Evolutionary conservation across 2,113 vertebrate species (phyloP).

Genomic region (Albula goreensis): DNA sequence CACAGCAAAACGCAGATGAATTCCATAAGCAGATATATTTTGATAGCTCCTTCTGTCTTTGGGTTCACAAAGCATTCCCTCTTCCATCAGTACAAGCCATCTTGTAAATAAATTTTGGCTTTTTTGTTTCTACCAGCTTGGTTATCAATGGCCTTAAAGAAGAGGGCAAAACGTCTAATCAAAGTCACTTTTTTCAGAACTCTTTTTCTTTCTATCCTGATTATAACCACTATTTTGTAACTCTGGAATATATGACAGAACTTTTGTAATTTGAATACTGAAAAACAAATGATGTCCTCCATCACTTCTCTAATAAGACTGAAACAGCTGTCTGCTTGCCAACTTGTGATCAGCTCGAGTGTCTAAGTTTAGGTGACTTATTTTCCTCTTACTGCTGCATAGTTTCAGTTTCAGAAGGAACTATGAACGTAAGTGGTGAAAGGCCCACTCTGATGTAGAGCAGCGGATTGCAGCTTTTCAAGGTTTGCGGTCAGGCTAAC

Average conservation of each 20-base stretch:
- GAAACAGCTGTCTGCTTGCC: too few relatives aligned
- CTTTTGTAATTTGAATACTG: background rate
- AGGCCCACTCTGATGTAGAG: background rate
- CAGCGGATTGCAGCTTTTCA: background rate
- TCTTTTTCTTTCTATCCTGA: background rate
- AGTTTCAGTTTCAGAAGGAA: slow-evolving; percentile 16
- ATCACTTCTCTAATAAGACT: too few relatives aligned
- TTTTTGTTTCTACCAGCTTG: too few relatives aligned
- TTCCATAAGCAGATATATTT: too few relatives aligned
- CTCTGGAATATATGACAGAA: background rate
- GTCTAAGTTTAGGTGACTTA: background rate
- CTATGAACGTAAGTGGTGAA: background rate
- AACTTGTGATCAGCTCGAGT: background rate
- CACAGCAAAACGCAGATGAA: too few relatives aligned
- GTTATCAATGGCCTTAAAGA: too few relatives aligned
- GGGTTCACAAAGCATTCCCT: too few relatives aligned
- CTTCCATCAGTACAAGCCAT: too few relatives aligned
- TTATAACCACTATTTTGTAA: background rate
- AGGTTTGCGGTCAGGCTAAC: background rate
- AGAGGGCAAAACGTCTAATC: background rate
- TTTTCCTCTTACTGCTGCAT: background rate
- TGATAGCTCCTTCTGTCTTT: too few relatives aligned
- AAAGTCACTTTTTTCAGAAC: background rate
- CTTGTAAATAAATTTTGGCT: too few relatives aligned
- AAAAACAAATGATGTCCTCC: too few relatives aligned